Conservation (phyloP, 2,113 vertebrate genomes). For the Rhizomys pruinosus region DNA sequence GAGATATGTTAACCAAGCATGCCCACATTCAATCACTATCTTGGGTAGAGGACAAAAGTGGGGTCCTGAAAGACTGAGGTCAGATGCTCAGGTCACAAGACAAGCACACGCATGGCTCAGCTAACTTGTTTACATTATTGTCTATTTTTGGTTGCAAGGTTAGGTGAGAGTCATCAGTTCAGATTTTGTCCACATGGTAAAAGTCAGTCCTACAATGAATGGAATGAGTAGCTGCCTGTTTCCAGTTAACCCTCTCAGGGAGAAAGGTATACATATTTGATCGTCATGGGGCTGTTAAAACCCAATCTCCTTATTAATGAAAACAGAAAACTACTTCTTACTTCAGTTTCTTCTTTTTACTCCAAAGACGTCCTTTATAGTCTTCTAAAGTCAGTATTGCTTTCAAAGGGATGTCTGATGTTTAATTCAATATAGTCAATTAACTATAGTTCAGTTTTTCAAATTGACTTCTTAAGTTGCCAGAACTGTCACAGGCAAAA, state of each 20-base stretch:
- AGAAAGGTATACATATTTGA: not conserved
- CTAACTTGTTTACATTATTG: too few species aligned
- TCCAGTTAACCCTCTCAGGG: constrained; percentile 12
- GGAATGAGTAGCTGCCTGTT: constrained; percentile 1
- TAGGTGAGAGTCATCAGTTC: too few species aligned
- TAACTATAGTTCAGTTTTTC: not conserved
- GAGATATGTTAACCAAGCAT: too few species aligned
- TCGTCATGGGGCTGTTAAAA: not conserved
- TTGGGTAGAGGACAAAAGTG: too few species aligned
- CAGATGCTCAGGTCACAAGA: too few species aligned
- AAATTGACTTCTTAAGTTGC: not conserved
- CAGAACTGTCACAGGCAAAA: not conserved
- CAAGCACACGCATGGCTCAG: too few species aligned
- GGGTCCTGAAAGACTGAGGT: too few species aligned
- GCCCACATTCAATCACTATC: too few species aligned
- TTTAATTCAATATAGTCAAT: not conserved
- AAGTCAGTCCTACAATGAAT: too few species aligned
- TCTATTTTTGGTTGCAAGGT: too few species aligned
- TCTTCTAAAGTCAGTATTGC: not conserved
- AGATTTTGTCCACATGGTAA: too few species aligned
- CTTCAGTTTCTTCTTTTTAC: not conserved
- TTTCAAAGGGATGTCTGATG: not conserved
- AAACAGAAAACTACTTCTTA: too few species aligned
- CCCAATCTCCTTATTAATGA: not conserved
- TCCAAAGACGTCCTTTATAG: not conserved